A percentile compares a stretch with the other conserved stretches of the same genome.
phyloP scores from a whole-genome alignment of 1,140 invertebrate genomes.

The Cephus cinctus region DNA sequence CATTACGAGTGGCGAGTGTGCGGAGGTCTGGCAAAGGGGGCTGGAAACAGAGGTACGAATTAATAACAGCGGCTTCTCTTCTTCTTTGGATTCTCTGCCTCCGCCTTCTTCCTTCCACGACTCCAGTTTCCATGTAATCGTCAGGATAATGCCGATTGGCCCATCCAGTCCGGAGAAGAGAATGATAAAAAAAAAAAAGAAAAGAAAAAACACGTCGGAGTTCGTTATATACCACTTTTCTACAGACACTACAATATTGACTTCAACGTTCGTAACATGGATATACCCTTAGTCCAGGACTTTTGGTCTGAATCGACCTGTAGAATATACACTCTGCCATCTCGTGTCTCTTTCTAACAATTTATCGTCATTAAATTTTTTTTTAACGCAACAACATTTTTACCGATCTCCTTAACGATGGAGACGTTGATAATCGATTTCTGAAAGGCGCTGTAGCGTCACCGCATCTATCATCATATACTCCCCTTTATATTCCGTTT shows the following conservation, averaged over 20 bases:
- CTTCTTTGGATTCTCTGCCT: neutral
- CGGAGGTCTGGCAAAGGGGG: neutral
- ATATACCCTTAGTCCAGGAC: neutral
- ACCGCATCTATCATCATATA: too few species aligned
- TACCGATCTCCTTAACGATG: too few species aligned
- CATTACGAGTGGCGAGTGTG: neutral
- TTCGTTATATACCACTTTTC: neutral
- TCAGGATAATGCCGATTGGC: too few species aligned
- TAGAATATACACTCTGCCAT: neutral
- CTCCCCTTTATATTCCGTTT: too few species aligned
- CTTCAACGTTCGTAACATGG: neutral
- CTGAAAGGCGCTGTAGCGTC: too few species aligned
- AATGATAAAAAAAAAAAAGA: neutral
- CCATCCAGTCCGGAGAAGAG: too few species aligned
- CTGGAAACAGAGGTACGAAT: neutral
- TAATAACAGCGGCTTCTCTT: neutral
- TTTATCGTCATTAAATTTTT: too few species aligned
- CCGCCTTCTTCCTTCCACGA: neutral
- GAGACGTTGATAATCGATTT: too few species aligned
- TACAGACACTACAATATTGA: neutral
- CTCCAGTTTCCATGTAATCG: too few species aligned
- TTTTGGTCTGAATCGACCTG: neutral
- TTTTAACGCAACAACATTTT: too few species aligned
- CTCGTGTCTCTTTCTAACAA: too few species aligned
- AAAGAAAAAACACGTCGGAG: neutral